These are phyloP conservation scores for Ahaetulla prasina DNA, from an alignment of 2,113 vertebrate species.

Conservation along the genomic window DNA sequence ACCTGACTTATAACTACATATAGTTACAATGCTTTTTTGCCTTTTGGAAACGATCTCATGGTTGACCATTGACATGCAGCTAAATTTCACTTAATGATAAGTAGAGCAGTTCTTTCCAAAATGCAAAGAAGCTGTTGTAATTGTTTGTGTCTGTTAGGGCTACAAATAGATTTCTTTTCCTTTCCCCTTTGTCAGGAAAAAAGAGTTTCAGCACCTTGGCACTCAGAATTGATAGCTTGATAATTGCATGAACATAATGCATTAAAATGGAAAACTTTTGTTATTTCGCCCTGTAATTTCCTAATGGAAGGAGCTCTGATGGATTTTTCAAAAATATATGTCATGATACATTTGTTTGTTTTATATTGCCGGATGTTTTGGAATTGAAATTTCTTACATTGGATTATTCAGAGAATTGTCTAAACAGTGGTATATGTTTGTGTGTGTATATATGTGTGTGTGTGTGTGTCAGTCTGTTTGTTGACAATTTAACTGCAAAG, in stretches of 20 bases:
- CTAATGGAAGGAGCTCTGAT: not conserved
- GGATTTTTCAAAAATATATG: not conserved
- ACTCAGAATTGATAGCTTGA: not conserved
- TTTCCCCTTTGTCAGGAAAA: not conserved
- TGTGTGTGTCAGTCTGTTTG: not conserved
- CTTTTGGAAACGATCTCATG: not conserved
- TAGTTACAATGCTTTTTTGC: not conserved
- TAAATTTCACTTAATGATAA: not conserved
- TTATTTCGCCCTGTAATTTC: not conserved
- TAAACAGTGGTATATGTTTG: not conserved
- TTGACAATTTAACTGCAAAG: not conserved
- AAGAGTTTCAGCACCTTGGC: not conserved
- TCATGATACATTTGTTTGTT: not conserved
- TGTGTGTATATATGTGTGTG: not conserved
- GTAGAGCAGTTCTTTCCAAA: not conserved
- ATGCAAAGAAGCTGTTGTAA: not conserved
- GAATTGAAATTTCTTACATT: not conserved
- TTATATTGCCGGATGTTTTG: not conserved
- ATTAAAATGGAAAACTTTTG: not conserved
- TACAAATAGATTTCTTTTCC: not conserved
- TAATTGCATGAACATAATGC: not conserved
- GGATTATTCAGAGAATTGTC: not conserved
- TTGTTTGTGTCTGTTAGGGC: not conserved
- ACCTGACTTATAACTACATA: not conserved
- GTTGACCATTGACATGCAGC: not conserved